Conservation (phyloP, 2,113 vertebrate genomes). For the Pipa parva region DNA sequence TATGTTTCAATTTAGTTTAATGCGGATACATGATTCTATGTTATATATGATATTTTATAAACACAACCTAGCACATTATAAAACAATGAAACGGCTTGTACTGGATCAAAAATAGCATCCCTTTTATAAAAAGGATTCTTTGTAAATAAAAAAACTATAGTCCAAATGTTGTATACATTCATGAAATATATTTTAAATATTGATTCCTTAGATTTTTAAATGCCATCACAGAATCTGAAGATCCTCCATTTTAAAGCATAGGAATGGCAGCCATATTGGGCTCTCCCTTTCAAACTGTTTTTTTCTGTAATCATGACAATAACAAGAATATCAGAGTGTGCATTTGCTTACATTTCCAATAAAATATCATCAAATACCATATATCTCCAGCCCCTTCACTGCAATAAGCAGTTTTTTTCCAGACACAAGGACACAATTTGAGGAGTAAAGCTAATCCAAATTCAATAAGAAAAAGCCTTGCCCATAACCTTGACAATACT, state of each 20-base stretch:
- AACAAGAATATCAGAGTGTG: slow-evolving; percentile 14
- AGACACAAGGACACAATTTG: neutral
- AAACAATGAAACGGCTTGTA: too few relatives aligned
- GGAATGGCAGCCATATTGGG: slow-evolving; percentile 34
- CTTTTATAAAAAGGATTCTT: too few relatives aligned
- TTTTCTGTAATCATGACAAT: neutral
- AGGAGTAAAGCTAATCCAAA: neutral
- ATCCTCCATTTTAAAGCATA: slow-evolving; percentile 4
- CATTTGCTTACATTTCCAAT: neutral
- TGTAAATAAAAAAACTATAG: too few relatives aligned
- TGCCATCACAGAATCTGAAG: neutral
- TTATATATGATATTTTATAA: too few relatives aligned
- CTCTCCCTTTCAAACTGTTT: slow-evolving; percentile 1
- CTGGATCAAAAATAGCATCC: too few relatives aligned
- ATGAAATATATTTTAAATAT: too few relatives aligned
- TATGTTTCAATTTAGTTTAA: too few relatives aligned
- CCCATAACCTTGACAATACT: neutral
- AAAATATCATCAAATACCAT: neutral
- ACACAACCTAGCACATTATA: too few relatives aligned
- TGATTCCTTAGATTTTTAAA: too few relatives aligned
- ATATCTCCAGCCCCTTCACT: neutral
- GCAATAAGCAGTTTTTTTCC: neutral
- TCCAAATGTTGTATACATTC: too few relatives aligned
- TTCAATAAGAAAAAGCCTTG: neutral
- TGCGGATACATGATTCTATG: too few relatives aligned